Evolutionary conservation across 2,888 invertebrate species (phyloP).

Genomic region (Quadroppia sp.): DNA sequence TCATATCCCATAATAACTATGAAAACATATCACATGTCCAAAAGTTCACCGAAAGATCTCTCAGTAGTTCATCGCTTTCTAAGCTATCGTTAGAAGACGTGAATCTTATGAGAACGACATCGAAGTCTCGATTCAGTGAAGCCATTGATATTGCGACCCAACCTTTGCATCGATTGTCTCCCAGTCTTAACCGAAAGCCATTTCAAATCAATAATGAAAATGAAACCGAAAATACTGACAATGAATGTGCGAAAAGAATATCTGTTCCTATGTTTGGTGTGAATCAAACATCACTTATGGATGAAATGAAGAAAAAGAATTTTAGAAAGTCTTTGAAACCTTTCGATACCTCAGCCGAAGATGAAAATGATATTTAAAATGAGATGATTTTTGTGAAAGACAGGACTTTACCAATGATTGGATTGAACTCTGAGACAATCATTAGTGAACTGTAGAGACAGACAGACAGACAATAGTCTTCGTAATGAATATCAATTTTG

Average conservation of each 20-base stretch:
- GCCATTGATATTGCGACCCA: slow-evolving; percentile 1
- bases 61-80: background rate
- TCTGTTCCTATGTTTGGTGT: background rate
- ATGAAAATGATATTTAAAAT: no score
- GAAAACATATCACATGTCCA: background rate
- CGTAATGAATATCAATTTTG: no score
- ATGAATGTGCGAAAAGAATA: background rate
- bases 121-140: slow-evolving; percentile 8
- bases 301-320: background rate
- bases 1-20: background rate
- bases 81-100: background rate
- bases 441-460: no score
- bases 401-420: no score
- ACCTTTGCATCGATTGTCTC: background rate
- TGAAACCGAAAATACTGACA: background rate
- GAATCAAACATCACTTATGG: background rate
- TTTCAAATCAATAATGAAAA: background rate
- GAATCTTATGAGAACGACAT: background rate
- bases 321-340: background rate
- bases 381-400: no score
- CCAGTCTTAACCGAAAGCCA: background rate
- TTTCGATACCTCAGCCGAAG: background rate
- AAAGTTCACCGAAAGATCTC: background rate
- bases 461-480: no score
- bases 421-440: no score